A percentile compares a stretch with the other conserved stretches of the same genome.
Evolutionary conservation across 23 tunicate genomes (phyloP).

Genomic region (Styela plicata): DNA sequence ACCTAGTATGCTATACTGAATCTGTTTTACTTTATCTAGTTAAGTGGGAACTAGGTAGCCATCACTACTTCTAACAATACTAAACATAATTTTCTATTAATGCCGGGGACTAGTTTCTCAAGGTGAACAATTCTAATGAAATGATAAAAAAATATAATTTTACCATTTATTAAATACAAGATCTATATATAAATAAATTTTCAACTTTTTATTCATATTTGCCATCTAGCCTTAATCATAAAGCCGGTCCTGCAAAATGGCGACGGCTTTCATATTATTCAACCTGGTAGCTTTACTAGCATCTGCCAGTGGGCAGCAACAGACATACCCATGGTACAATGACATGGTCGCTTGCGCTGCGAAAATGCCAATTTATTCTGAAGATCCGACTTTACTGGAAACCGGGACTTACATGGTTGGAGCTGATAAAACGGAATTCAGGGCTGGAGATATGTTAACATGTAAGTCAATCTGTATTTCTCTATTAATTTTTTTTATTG

Average conservation of each 20-base stretch:
- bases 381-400: slow-evolving; percentile 4
- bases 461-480: no score
- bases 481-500: no score
- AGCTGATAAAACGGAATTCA: slow-evolving; percentile 9
- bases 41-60: no score
- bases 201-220: not conserved
- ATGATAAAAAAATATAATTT: not conserved
- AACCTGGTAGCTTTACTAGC: not conserved
- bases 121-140: no score
- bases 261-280: not conserved
- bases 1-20: no score
- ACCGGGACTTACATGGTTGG: not conserved
- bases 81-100: no score
- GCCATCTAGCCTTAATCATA: not conserved
- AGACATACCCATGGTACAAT: slow-evolving; percentile 8
- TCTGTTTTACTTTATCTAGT: no score
- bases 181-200: no score
- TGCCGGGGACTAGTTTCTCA: no score
- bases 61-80: no score
- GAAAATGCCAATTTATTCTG: slow-evolving; percentile 7
- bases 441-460: not conserved
- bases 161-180: no score
- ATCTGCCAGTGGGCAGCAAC: not conserved
- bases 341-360: not conserved
- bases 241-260: not conserved